phyloP scores from a whole-genome alignment of 2,797 vertebrate species.

The Pseudochaenichthys georgianus region DNA sequence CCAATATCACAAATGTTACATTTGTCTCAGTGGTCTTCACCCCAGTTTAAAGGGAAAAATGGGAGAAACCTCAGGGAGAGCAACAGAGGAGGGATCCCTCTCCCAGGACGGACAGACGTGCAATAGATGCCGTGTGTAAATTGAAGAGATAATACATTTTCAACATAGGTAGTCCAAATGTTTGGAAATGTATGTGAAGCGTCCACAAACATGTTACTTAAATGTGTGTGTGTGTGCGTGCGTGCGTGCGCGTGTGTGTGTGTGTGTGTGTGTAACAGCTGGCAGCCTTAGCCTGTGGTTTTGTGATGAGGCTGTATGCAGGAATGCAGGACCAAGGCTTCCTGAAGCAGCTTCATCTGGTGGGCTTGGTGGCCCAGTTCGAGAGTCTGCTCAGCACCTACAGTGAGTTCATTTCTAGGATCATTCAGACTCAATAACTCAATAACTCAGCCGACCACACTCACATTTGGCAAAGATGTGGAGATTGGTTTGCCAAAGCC shows the following conservation, averaged over 20 bases:
- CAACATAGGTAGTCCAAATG: too few relatives aligned
- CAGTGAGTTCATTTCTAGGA: constrained; percentile 86
- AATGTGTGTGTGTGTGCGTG: constrained; percentile 11
- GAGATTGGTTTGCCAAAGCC: neutral
- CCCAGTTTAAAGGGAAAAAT: too few relatives aligned
- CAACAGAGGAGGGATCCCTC: too few relatives aligned
- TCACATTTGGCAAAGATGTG: too few relatives aligned
- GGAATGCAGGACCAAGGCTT: constrained; percentile 92
- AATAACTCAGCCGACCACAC: neutral
- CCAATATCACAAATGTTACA: too few relatives aligned
- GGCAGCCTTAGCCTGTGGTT: constrained; percentile 94
- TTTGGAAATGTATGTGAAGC: too few relatives aligned
- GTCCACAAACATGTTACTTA: neutral
- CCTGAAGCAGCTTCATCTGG: constrained; percentile 92
- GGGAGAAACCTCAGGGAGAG: too few relatives aligned
- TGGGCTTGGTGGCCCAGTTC: constrained; percentile 94
- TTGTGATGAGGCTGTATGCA: constrained; percentile 92
- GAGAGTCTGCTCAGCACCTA: constrained; percentile 98
- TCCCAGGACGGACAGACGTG: too few relatives aligned
- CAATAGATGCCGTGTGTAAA: too few relatives aligned
- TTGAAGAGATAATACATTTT: too few relatives aligned
- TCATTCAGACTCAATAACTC: neutral
- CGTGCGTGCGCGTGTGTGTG: neutral
- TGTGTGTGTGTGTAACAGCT: constrained; percentile 80
- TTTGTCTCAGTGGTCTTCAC: too few relatives aligned